phyloP scores from a whole-genome alignment of 2,888 invertebrate genomes.

The Marronus borbonicus region DNA sequence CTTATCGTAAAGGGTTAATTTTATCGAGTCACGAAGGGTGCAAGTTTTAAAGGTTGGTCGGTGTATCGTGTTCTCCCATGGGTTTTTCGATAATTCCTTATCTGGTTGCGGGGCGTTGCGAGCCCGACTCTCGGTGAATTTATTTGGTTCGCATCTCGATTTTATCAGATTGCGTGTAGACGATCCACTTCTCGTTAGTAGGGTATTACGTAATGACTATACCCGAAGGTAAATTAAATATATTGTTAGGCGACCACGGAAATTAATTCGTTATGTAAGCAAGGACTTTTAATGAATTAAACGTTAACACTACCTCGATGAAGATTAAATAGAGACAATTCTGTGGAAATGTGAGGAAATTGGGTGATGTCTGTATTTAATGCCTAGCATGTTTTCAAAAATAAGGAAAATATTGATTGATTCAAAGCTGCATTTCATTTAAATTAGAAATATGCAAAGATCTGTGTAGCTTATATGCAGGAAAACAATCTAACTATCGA shows the following conservation, averaged over 20 bases:
- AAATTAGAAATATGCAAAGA: no score
- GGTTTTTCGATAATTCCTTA: conserved; percentile 45
- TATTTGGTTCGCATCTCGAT: conserved; percentile 40
- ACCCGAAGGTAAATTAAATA: conserved; percentile 18
- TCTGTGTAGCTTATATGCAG: no score
- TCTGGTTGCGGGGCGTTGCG: conserved; percentile 36
- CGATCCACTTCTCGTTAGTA: conserved; percentile 22
- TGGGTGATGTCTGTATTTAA: no score
- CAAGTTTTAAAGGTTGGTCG: conserved; percentile 22
- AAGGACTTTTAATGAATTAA: conserved; percentile 1
- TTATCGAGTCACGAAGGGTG: conserved; percentile 44
- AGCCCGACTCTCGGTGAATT: conserved; percentile 26
- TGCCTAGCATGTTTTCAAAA: no score
- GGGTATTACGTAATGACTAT: conserved; percentile 19
- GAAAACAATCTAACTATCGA: no score
- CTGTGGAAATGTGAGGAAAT: no score
- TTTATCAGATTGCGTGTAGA: conserved; percentile 43
- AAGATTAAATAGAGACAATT: background rate
- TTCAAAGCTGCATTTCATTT: no score
- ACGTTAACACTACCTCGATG: background rate
- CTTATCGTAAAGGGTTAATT: conserved; percentile 30
- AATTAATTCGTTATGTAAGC: conserved; percentile 32
- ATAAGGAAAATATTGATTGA: no score
- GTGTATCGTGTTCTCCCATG: conserved; percentile 33
- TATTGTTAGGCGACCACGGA: conserved; percentile 24